A percentile compares a stretch with the other conserved stretches of the same genome.
phyloP scores from a whole-genome alignment of 2,113 vertebrate species.

The Nanorana parkeri region DNA sequence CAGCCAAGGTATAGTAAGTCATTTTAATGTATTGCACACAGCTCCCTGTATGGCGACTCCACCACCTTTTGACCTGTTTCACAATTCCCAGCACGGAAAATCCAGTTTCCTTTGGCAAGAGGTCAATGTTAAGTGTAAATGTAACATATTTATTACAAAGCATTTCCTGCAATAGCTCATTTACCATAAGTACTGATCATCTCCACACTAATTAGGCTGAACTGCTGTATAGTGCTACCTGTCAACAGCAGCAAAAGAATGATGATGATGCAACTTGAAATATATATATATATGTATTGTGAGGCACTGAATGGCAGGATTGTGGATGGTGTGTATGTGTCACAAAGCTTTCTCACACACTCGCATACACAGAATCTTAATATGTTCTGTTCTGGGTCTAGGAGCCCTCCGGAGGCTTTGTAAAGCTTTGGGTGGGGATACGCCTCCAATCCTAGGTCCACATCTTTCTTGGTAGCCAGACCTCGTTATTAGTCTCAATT shows the following conservation, averaged over 20 bases:
- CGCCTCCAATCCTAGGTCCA: no score
- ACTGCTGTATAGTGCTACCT: conserved; percentile 49
- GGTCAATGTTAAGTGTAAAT: conserved; percentile 57
- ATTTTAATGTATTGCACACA: conserved; percentile 53
- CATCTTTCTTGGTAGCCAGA: no score
- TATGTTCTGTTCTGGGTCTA: no score
- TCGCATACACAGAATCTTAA: no score
- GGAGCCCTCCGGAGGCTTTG: no score
- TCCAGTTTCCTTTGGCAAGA: conserved; percentile 32
- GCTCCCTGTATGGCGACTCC: conserved; percentile 40
- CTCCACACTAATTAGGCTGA: conserved; percentile 47
- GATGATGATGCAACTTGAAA: not conserved
- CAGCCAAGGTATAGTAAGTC: conserved; percentile 36
- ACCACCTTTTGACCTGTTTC: conserved; percentile 42
- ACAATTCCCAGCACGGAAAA: conserved; percentile 28
- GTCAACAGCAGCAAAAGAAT: conserved; percentile 46
- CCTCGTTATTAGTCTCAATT: no score
- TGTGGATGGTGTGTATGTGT: no score
- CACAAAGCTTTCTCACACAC: no score
- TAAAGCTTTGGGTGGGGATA: no score
- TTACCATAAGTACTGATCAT: conserved; percentile 44
- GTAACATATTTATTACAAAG: conserved; percentile 50
- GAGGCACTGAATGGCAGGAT: no score
- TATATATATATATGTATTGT: no score
- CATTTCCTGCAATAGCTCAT: conserved; percentile 56